phyloP scores from a whole-genome alignment of 2,113 vertebrate genomes.

The Echinops telfairi region DNA sequence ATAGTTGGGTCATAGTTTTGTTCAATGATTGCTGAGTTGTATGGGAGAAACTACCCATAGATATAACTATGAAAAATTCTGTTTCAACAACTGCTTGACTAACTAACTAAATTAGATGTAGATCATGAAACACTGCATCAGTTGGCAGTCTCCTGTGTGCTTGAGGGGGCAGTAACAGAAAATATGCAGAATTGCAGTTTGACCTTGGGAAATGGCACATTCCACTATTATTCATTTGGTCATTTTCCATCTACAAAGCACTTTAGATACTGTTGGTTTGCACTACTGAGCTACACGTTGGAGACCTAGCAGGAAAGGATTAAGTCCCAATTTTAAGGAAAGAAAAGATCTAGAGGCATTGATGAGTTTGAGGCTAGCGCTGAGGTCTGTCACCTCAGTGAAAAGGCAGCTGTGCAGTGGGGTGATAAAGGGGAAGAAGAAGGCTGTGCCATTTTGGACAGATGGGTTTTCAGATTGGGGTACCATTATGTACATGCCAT shows the following conservation, averaged over 20 bases:
- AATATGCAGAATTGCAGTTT: not conserved
- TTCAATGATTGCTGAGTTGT: not conserved
- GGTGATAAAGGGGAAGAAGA: not conserved
- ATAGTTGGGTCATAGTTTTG: not conserved
- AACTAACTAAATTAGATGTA: conserved; percentile 28
- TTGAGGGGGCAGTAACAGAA: not conserved
- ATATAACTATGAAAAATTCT: not conserved
- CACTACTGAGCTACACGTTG: not conserved
- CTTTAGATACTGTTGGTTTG: not conserved
- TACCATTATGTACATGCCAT: too few species aligned
- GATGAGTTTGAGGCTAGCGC: not conserved
- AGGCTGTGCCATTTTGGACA: conserved; percentile 3
- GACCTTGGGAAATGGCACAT: not conserved
- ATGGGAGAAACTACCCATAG: conserved; percentile 11
- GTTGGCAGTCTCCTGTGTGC: not conserved
- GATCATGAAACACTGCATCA: not conserved
- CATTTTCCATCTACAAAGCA: not conserved
- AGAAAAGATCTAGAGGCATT: not conserved
- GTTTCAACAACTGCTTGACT: not conserved
- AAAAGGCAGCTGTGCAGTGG: not conserved
- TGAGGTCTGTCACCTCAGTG: not conserved
- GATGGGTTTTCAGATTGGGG: conserved; percentile 28
- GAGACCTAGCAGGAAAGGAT: not conserved
- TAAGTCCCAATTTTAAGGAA: not conserved
- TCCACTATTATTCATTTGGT: not conserved